Evolutionary conservation across 2,797 vertebrate genomes (phyloP), one percentile per base, ranked within the genome.

Genomic region (Ctenosaura bakeri): DNA sequence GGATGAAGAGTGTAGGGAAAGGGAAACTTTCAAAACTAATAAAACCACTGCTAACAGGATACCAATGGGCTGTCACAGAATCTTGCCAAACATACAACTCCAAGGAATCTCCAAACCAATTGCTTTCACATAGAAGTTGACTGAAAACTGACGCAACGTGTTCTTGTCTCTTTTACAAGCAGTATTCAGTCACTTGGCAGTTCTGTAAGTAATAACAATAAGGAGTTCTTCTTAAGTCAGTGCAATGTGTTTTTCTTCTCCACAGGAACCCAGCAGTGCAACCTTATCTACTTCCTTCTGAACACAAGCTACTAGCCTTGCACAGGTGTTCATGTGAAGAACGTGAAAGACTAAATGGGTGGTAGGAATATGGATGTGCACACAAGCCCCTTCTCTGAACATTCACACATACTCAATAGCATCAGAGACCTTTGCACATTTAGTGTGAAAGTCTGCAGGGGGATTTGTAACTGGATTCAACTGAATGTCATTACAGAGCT

Each of bases 241-340:
- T 76, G 32, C 59, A 38, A 4, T 84, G 29, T 18, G 71, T 54
- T 29, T 92, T 88, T 2, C 26, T 66, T 84, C 91, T 90, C 84
- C 79, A 29, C 13, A 64, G 89, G 62, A 32, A 76, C 14, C 4
- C 35, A 22, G 24, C 10, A 80, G 22, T 83, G n/a, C 90, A 1
- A 10, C n/a, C 80, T 94, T 78, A 85, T 52, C 66, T 14, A 86
- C n/a, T 89, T 81, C 29, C 77, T 87, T 77, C 73, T 59, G 1
- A 85, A 89, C 85, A 88, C 73, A n/a, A 66, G 32, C 46, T 64
- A 52, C 7, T 24, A 56, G 24, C 26, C 64, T 26, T 66, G 64
- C 1, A 29, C 7, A 29, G 24, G 64, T 29, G 24, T 29, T 66
- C 6, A 66, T 66, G 64, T 66, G 64, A 66, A 66, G 14, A 6